These are phyloP conservation scores for Elachura formosa DNA, from an alignment of 2,113 vertebrate genomes.

Conservation along the genomic window DNA sequence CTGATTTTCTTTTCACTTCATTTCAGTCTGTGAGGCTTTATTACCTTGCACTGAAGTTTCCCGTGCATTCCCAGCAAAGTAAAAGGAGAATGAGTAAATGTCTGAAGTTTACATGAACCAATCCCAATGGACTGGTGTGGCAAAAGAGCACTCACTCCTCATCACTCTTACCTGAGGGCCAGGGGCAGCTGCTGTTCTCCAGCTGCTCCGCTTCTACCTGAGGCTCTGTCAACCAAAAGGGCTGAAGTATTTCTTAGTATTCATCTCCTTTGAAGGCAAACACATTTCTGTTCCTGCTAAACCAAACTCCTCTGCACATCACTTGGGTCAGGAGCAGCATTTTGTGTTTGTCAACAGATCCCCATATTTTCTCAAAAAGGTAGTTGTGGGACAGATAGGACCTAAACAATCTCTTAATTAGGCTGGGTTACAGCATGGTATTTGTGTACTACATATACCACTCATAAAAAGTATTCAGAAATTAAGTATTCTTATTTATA, in stretches of 20 bases:
- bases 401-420: neutral
- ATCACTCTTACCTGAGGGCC: neutral
- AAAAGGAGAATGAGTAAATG: neutral
- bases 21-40: neutral
- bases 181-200: neutral
- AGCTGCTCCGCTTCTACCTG: neutral
- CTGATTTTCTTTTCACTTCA: neutral
- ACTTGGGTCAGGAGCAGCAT: neutral
- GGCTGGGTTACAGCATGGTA: neutral
- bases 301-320: neutral
- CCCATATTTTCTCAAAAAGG: neutral
- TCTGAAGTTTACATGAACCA: neutral
- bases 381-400: neutral
- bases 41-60: neutral
- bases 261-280: neutral
- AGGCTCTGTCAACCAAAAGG: neutral
- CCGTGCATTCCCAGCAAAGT: neutral
- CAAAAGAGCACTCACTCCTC: neutral
- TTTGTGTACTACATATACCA: neutral
- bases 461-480: neutral
- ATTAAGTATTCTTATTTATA: neutral
- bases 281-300: neutral
- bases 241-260: neutral
- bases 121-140: neutral
- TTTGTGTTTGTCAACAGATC: neutral